A percentile compares a stretch with the other conserved stretches of the same genome.
Evolutionary conservation across 2,888 invertebrate species (phyloP).

Genomic region (Tubulanus polymorphus): DNA sequence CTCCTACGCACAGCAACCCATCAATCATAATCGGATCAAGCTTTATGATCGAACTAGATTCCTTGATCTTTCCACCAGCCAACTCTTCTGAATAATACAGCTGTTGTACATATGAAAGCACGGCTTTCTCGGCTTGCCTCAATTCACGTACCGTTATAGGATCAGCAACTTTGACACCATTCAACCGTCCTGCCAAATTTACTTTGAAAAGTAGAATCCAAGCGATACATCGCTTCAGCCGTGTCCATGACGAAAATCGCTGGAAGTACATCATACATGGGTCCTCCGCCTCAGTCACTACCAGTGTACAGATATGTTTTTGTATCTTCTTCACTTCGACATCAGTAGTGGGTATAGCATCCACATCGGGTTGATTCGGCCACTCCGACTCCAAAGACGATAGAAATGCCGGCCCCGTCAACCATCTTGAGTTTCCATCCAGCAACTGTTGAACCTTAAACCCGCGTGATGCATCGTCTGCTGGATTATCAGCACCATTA

Average conservation of each 20-base stretch:
- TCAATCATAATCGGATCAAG: neutral
- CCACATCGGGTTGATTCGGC: too few relatives aligned
- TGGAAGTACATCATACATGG: neutral
- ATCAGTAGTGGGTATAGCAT: too few relatives aligned
- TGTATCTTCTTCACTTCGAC: conserved; percentile 2
- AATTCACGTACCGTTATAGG: neutral
- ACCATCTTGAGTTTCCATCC: neutral
- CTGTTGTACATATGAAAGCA: neutral
- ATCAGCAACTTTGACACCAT: too few relatives aligned
- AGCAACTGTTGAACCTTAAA: neutral
- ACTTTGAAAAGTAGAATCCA: neutral
- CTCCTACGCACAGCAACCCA: conserved; percentile 1
- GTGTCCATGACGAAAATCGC: neutral
- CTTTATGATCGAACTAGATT: neutral
- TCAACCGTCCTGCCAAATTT: too few relatives aligned
- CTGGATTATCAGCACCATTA: too few relatives aligned
- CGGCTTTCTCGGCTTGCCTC: neutral
- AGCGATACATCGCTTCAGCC: neutral
- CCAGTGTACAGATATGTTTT: too few relatives aligned
- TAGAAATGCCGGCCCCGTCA: neutral
- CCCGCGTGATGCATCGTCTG: too few relatives aligned
- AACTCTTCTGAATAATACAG: too few relatives aligned
- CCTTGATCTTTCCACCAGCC: neutral
- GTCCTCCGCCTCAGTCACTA: too few relatives aligned
- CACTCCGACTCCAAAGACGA: too few relatives aligned